Evolutionary conservation across 2,888 invertebrate genomes (phyloP), one percentile per base, ranked within the genome.

Genomic region (Aphidius colemani): DNA sequence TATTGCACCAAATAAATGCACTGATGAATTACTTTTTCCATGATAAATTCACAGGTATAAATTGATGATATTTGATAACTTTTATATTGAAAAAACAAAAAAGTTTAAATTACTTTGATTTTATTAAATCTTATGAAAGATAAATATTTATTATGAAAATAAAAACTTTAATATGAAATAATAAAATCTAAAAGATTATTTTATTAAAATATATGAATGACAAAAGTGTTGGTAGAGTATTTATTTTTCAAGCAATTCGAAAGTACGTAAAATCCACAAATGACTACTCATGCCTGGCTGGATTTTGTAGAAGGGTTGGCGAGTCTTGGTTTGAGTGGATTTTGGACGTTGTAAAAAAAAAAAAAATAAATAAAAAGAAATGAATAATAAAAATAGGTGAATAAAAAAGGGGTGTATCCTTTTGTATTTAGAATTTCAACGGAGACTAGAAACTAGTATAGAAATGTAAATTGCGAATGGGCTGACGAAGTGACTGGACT

Each of bases 371-470:
- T n/a, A 57, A 56, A 62, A 59, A 61, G 61, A 65, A 66, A 63
- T 62, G 60, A 49, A 59, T 30, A 44, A 67, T 55, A 65, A 67
- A 59, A 64, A 50, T 69, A 66, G 66, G 67, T 62, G 30, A 30
- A 30, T 30, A 80, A 80, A 83, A 83, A 82, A 83, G 82, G 84
- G 84, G 84, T 18, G 81, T 75, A 76, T 74, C 74, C 79, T 78
- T 79, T 81, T 81, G 80, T 78, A 75, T 77, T 76, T 75, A 75
- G 76, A 72, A 78, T 78, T 80, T 74, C 78, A 77, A 75, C 69
- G 70, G 64, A 66, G 69, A 69, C 68, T 53, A 66, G 69, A 59
- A 57, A 63, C 65, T 64, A 66, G 65, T 69, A 64, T 30, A 61
- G 7, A 59, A 66, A 58, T 67, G 61, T 66, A 63, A 63, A 63